Evolutionary conservation across 2,113 vertebrate genomes (phyloP), one percentile per base, ranked within the genome.

Genomic region (Corydoras sp.): DNA sequence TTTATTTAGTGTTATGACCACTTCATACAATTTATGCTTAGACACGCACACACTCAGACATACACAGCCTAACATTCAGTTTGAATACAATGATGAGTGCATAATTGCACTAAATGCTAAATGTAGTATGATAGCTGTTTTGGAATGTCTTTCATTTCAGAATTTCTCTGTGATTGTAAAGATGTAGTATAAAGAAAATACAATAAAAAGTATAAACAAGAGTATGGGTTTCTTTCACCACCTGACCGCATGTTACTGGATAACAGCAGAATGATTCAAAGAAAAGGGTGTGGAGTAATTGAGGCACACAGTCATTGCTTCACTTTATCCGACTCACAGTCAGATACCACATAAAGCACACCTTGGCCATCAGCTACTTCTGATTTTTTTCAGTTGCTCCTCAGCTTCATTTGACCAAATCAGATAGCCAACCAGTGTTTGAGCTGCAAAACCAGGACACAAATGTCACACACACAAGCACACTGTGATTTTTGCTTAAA

Each of bases 371-470:
- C 62, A 77, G 13, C 69, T 65, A 35, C 56, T 54, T 49, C 15
- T 32, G 48, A 30, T 73, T 65, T 56, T 13, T 10, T 13, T 10
- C 9, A 75, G 7, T 58, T 43, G 35, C 32, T 67, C 51, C 65
- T 15, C 14, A 67, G 62, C 58, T 12, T 13, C 30, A 50, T 11
- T 43, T 71, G 43, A 2, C 67, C 62, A 58, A 61, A 69, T 90
- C 85, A 90, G 76, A 91, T 91, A 78, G 89, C 83, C 81, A 90
- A 75, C 90, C 90, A 91, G 63, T 91, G 90, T 32, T 54, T 88
- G 60, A 90, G 86, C 90, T 91, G 83, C 9, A 83, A 84, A 70
- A 82, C 48, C 76, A 65, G 61, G 66, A 5, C 9, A 3, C 56
- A 6, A 73, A 71, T 10, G 31, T 51, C 65, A 32, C 4, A 13